A percentile compares a stretch with the other conserved stretches of the same genome.
phyloP scores from a whole-genome alignment of 1,140 invertebrate genomes.

The Lethocerus indicus region DNA sequence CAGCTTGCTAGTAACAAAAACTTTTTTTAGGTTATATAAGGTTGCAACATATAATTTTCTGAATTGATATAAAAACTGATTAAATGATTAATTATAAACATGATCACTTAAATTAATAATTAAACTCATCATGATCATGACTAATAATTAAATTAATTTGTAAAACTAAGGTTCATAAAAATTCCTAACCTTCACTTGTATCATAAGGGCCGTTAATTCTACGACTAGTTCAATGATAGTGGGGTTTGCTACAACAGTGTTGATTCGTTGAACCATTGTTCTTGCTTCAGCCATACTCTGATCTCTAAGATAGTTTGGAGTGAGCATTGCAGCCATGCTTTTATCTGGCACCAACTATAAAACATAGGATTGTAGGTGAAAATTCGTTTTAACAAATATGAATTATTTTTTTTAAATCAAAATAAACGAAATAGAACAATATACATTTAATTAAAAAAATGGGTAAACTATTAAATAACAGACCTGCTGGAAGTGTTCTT shows the following conservation, averaged over 20 bases:
- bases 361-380: not conserved
- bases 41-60: not conserved
- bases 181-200: conserved; percentile 70
- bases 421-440: no score
- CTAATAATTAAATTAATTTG: no score
- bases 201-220: conserved; percentile 75
- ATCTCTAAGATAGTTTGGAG: conserved; percentile 71
- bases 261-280: conserved; percentile 62
- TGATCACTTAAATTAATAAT: no score
- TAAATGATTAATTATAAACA: no score
- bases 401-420: not conserved
- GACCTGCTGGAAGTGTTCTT: conserved; percentile 53
- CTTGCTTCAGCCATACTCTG: conserved; percentile 70
- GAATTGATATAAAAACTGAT: no score
- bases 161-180: no score
- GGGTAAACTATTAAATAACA: no score
- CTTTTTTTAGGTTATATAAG: not conserved
- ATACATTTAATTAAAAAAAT: no score
- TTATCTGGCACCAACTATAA: conserved; percentile 62
- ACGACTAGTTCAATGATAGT: conserved; percentile 62
- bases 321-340: conserved; percentile 69
- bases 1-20: no score
- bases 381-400: not conserved
- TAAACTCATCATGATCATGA: no score
- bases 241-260: conserved; percentile 34